Conservation (phyloP, 2,113 vertebrate species). For the Nibea albiflora region DNA sequence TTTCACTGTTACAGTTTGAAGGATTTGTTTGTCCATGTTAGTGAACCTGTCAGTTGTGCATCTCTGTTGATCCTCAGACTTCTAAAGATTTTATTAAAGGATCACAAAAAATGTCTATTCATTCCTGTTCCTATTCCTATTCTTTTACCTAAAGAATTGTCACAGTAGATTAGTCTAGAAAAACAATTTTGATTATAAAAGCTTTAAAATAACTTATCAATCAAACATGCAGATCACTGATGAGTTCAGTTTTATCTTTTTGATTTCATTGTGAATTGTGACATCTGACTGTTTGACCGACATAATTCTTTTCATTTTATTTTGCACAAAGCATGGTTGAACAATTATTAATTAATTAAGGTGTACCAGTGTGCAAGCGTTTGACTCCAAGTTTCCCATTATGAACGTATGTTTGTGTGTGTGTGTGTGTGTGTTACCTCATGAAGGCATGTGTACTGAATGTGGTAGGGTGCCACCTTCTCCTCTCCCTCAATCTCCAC, state of each 20-base stretch:
- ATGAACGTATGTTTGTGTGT: neutral
- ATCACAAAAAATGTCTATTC: neutral
- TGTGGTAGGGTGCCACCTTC: conserved; percentile 95
- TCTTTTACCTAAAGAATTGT: neutral
- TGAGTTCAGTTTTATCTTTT: neutral
- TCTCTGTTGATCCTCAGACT: neutral
- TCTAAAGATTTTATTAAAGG: neutral
- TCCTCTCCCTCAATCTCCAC: conserved; percentile 98
- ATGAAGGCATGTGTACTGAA: conserved; percentile 96
- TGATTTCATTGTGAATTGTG: neutral
- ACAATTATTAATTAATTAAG: neutral
- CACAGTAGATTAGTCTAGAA: neutral
- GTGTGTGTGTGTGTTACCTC: conserved; percentile 90
- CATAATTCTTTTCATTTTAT: neutral
- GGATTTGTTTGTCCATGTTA: neutral
- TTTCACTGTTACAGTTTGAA: no score
- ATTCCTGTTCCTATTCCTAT: neutral
- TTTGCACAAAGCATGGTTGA: neutral
- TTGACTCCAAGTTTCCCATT: neutral
- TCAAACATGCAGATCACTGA: neutral
- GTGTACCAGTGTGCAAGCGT: neutral
- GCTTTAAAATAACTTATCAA: neutral
- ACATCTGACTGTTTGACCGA: neutral
- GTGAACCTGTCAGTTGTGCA: neutral
- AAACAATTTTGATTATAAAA: neutral